phyloP scores from a whole-genome alignment of 2,797 vertebrate genomes.

The Diplodus puntazzo region DNA sequence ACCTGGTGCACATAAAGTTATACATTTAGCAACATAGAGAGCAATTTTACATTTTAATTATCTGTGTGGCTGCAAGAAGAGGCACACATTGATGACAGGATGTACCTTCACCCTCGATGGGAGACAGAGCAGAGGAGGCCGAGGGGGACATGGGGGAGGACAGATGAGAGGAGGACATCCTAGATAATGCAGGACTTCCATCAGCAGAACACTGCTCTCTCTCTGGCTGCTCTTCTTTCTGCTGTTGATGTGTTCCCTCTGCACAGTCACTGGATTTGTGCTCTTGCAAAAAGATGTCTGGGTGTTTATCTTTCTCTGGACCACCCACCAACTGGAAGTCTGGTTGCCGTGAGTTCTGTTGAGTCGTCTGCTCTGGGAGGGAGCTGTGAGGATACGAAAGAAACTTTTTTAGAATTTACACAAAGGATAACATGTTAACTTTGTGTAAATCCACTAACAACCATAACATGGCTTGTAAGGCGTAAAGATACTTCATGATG shows the following conservation, averaged over 20 bases:
- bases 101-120: constrained; percentile 77
- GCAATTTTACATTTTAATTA: neutral
- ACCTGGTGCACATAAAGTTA: constrained; percentile 14
- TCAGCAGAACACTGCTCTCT: constrained; percentile 56
- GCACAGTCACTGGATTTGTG: constrained; percentile 88
- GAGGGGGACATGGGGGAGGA: constrained; percentile 43
- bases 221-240: constrained; percentile 70
- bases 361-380: constrained; percentile 83
- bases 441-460: neutral
- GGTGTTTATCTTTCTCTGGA: constrained; percentile 70
- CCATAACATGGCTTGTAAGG: neutral
- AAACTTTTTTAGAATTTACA: neutral
- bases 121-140: constrained; percentile 52
- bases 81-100: constrained; percentile 75
- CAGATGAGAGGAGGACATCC: constrained; percentile 39
- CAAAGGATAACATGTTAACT: neutral
- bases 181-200: constrained; percentile 50
- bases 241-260: constrained; percentile 82
- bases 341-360: constrained; percentile 58
- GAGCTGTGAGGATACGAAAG: constrained; percentile 77
- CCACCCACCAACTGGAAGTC: constrained; percentile 22
- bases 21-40: neutral
- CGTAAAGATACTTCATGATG: neutral
- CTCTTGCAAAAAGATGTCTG: constrained; percentile 84
- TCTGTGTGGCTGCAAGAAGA: constrained; percentile 16